Base-by-base conservation (phyloP, 2,888 invertebrate species). In the Schizaphis graminum region DNA sequence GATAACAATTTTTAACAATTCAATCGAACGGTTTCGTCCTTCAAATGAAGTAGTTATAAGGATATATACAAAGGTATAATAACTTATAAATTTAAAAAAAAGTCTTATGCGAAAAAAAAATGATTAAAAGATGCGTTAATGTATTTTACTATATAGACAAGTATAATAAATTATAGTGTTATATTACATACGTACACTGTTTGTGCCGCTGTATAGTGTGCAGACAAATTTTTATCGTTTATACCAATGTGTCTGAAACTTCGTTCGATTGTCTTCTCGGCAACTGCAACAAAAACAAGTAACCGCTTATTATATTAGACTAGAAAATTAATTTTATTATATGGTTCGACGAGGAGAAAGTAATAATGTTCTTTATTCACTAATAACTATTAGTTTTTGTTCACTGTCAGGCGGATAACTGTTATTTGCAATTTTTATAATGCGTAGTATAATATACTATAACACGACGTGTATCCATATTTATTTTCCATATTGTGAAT, bases 301-400 rank as follows among this genome's bases (percentile, higher is more conserved):
- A 61, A 61, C 57, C 57, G 21, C 16, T 89, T 47, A 47, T 77
- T 77, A 86, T 61, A 89, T 89, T 44, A 57, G 57, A 89, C 89
- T 89, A 44, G 89, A 61, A 44, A 89, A 89, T 89, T 89, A 89
- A 61, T 89, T 89, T 13, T 41, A 88, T 88, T 88, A 56, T 88
- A 56, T 88, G 24, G 53, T 21, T 56, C 44, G 44, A 28, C 28
- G 28, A 44, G 57, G 89, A 89, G 89, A 89, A 89, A 89, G 89
- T 61, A 61, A 89, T 44, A n/a, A 89, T 89, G 44, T 61, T 57
- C 13, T 89, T 89, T 89, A 61, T 89, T 44, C 57, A 21, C 57
- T 41, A 89, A 89, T 44, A 56, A 89, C 41, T 57, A 44, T 41
- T 41, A 44, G 41, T 41, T 89, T 44, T 56, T 56, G 26, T 26